Evolutionary conservation across 37 sponge, comb jelly and placozoan species (phyloP), one percentile per base, ranked within the genome.

Genomic region (Ephydatia muelleri): DNA sequence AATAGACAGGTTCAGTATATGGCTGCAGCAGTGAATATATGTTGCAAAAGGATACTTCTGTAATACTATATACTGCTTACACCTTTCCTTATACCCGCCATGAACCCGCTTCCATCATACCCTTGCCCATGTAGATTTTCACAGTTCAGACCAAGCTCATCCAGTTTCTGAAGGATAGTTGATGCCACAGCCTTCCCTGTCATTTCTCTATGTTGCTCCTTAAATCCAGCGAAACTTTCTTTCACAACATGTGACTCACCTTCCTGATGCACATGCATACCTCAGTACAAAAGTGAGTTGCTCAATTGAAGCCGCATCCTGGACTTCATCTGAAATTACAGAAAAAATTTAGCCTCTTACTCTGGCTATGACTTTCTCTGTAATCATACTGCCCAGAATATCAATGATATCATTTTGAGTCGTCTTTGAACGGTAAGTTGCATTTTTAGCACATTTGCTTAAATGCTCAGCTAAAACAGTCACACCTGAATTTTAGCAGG

Each of bases 61-160:
- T n/a, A n/a, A n/a, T n/a, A n/a, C n/a, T n/a, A n/a, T n/a, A n/a
- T n/a, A n/a, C n/a, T n/a, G n/a, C n/a, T n/a, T n/a, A n/a, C n/a
- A n/a, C n/a, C n/a, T n/a, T n/a, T n/a, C n/a, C n/a, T n/a, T n/a
- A n/a, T n/a, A n/a, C n/a, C n/a, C n/a, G n/a, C n/a, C n/a, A n/a
- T n/a, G n/a, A n/a, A n/a, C n/a, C n/a, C n/a, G n/a, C n/a, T 88
- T 47, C 88, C 85, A 83, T 87, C 92, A 65, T 91, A 91, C n/a
- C 82, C 85, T 87, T 91, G 84, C 35, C 84, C 47, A 43, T 8
- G 8, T 43, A 43, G 47, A 69, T 77, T 49, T 80, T 77, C 65
- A 47, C 80, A 72, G 69, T 88, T 79, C 36, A 88, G 82, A 69
- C 82, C 89, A 80, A 81, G 82, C 70, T 79, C 79, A n/a, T 77